Evolutionary conservation across 1,140 invertebrate genomes (phyloP).

Genomic region (Megalopta genalis): DNA sequence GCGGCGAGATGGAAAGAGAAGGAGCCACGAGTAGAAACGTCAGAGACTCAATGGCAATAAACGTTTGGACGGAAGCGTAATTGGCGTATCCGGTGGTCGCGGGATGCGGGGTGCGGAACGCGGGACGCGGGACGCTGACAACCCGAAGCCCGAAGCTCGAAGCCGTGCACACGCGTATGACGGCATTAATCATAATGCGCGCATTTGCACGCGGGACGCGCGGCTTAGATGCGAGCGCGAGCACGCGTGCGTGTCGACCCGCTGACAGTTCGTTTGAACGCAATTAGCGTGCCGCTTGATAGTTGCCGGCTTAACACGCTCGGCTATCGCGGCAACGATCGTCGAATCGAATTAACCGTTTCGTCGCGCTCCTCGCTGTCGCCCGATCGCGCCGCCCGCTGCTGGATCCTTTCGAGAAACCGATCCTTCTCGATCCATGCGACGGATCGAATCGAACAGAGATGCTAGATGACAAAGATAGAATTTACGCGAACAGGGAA

Average conservation of each 20-base stretch:
- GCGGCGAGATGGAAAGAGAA: neutral
- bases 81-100: conserved; percentile 59
- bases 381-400: neutral
- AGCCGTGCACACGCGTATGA: conserved; percentile 44
- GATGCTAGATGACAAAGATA: too few relatives aligned
- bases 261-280: conserved; percentile 79
- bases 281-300: conserved; percentile 76
- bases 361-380: conserved; percentile 37
- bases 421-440: neutral
- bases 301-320: conserved; percentile 53
- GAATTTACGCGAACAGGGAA: too few relatives aligned
- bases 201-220: conserved; percentile 53
- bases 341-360: conserved; percentile 69
- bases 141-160: conserved; percentile 49
- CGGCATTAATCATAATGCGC: conserved; percentile 68
- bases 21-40: neutral
- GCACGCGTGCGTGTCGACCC: conserved; percentile 66
- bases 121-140: conserved; percentile 48
- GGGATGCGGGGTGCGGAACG: conserved; percentile 8
- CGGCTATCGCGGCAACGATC: conserved; percentile 70
- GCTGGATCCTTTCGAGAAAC: conserved; percentile 21
- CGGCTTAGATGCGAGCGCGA: conserved; percentile 41
- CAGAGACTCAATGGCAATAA: neutral
- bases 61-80: conserved; percentile 47
- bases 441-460: too few relatives aligned